phyloP scores from a whole-genome alignment of 64 coral and sea anemone species.

The Catalaphyllia jardinei region DNA sequence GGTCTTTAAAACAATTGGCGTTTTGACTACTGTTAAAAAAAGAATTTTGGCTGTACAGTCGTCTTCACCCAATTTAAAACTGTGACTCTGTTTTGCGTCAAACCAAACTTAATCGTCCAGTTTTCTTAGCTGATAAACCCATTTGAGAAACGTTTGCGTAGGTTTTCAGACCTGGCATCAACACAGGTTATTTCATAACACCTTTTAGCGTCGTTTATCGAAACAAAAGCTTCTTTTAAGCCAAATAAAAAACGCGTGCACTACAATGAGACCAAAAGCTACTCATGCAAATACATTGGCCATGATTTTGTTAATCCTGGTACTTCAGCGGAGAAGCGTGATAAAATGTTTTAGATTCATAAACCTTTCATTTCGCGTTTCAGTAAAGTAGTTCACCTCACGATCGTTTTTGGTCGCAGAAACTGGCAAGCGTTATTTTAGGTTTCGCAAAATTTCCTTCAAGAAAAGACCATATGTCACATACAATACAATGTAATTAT shows the following conservation, averaged over 20 bases:
- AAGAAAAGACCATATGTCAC: no score
- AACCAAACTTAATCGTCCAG: background rate
- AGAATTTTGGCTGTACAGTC: background rate
- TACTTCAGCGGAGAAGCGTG: no score
- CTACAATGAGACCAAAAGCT: background rate
- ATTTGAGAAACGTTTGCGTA: background rate
- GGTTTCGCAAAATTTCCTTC: no score
- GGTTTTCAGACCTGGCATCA: background rate
- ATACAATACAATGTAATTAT: no score
- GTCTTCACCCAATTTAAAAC: background rate
- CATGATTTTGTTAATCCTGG: background rate
- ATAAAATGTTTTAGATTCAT: no score
- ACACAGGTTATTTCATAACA: background rate
- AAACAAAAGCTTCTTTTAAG: constrained; percentile 18
- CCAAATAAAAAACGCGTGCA: background rate
- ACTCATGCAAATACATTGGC: background rate
- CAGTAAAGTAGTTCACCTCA: no score
- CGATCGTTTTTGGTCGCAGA: no score
- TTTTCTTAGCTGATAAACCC: background rate
- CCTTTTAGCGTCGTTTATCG: background rate
- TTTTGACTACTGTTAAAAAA: constrained; percentile 21
- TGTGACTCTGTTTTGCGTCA: background rate
- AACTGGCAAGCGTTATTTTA: no score
- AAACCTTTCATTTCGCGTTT: no score
- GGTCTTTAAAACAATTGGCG: constrained; percentile 11